These are phyloP conservation scores for Argyresthia goedartella DNA, from an alignment of 2,888 invertebrate species.

Conservation along the genomic window DNA sequence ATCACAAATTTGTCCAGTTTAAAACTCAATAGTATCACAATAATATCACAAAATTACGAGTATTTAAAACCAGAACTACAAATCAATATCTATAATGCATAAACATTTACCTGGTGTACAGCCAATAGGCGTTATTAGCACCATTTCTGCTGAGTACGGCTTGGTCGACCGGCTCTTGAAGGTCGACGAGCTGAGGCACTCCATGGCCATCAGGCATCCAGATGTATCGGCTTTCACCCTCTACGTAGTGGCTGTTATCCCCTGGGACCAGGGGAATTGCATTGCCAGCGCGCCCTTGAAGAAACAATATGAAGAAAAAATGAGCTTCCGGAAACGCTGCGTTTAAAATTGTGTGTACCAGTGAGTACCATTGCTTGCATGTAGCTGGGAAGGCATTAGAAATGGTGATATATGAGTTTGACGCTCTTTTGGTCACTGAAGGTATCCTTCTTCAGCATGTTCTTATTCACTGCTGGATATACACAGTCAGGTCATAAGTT, in stretches of 20 bases:
- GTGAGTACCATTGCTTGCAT: too few relatives aligned
- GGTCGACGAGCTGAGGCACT: constrained; percentile 32
- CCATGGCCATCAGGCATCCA: constrained; percentile 43
- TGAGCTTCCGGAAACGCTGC: not conserved
- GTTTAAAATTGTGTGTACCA: not conserved
- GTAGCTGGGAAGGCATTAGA: too few relatives aligned
- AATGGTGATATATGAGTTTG: too few relatives aligned
- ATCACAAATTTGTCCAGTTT: too few relatives aligned
- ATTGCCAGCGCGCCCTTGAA: constrained; percentile 23
- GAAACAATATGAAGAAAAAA: constrained; percentile 4
- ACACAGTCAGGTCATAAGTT: too few relatives aligned
- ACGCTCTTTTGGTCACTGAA: too few relatives aligned
- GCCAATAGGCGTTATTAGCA: constrained; percentile 37
- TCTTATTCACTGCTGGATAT: too few relatives aligned
- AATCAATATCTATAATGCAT: too few relatives aligned
- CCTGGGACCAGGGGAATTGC: constrained; percentile 27
- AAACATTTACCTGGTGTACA: constrained; percentile 19
- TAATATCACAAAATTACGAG: too few relatives aligned
- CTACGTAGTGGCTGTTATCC: constrained; percentile 40
- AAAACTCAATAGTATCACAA: too few relatives aligned
- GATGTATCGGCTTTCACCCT: constrained; percentile 35
- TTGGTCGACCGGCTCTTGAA: constrained; percentile 24
- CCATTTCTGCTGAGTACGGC: constrained; percentile 22
- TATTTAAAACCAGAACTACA: too few relatives aligned
- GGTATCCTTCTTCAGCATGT: too few relatives aligned